Percentiles rank a stretch among this genome's conserved stretches.
Evolutionary conservation across 1,140 invertebrate species (phyloP).

Genomic region (Drosophila neocordata): DNA sequence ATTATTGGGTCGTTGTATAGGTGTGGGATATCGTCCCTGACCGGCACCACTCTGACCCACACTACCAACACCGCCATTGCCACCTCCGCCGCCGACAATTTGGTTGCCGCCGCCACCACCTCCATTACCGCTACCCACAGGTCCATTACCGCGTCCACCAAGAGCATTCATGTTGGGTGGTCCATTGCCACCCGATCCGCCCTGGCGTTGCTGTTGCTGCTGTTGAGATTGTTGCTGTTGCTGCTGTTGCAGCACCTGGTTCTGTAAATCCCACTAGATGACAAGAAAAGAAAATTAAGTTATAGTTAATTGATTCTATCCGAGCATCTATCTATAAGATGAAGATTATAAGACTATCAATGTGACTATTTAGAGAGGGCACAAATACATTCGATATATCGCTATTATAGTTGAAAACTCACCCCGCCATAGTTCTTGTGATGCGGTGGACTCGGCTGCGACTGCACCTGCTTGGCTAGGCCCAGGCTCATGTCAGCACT

Average conservation of each 20-base stretch:
- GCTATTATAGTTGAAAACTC: conserved; percentile 58
- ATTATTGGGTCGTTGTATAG: conserved; percentile 83
- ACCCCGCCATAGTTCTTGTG: conserved; percentile 85
- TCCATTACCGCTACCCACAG: conserved; percentile 55
- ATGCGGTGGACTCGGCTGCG: conserved; percentile 85
- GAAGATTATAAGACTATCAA: too few relatives aligned
- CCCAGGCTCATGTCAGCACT: conserved; percentile 83
- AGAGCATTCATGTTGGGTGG: conserved; percentile 72
- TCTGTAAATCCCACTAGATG: conserved; percentile 82
- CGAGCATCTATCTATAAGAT: too few relatives aligned
- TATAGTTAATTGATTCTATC: neutral
- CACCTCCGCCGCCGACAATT: conserved; percentile 61
- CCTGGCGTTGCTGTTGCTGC: conserved; percentile 39
- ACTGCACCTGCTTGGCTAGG: conserved; percentile 82
- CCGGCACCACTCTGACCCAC: conserved; percentile 64
- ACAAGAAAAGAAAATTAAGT: neutral
- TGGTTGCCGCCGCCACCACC: conserved; percentile 39
- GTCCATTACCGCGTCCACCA: conserved; percentile 52
- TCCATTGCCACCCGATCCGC: conserved; percentile 51
- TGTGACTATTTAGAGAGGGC: too few relatives aligned
- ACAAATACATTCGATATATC: neutral
- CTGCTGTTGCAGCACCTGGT: conserved; percentile 83
- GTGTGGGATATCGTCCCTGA: conserved; percentile 80
- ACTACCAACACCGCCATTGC: conserved; percentile 66
- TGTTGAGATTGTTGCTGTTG: conserved; percentile 75